These are phyloP conservation scores for Salarias fasciatus DNA, from an alignment of 2,797 vertebrate species.

Conservation along the genomic window DNA sequence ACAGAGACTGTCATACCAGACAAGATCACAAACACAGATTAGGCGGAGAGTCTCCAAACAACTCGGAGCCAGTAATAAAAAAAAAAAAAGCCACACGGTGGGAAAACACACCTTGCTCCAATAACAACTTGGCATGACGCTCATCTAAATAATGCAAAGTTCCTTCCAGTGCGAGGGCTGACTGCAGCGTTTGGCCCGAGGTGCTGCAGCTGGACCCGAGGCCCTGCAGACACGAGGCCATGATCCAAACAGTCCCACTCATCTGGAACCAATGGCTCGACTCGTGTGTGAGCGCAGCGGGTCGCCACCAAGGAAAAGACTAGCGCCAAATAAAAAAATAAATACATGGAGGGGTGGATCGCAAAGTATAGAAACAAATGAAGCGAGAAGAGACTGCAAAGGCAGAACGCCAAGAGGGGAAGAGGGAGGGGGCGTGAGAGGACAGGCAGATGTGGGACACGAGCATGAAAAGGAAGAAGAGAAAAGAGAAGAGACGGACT, in stretches of 20 bases:
- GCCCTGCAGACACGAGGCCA: slow-evolving; percentile 22
- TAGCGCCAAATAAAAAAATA: slow-evolving; percentile 8
- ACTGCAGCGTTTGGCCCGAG: slow-evolving; percentile 40
- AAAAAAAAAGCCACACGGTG: slow-evolving; percentile 33
- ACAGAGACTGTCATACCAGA: slow-evolving; percentile 56
- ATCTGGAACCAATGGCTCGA: slow-evolving; percentile 53
- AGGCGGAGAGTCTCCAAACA: slow-evolving; percentile 41
- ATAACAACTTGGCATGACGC: slow-evolving; percentile 43
- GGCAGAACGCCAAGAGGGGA: not conserved
- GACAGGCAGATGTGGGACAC: slow-evolving; percentile 4
- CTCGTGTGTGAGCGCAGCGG: slow-evolving; percentile 18
- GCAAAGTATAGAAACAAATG: slow-evolving; percentile 28
- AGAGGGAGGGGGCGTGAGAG: not conserved
- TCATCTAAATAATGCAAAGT: slow-evolving; percentile 36
- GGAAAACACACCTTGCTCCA: slow-evolving; percentile 56
- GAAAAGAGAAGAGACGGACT: slow-evolving; percentile 2
- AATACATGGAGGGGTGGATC: not conserved
- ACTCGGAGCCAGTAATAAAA: slow-evolving; percentile 43
- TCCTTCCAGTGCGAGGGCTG: slow-evolving; percentile 25
- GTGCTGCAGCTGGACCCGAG: slow-evolving; percentile 49
- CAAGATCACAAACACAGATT: slow-evolving; percentile 66
- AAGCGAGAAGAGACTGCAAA: not conserved
- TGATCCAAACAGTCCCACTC: slow-evolving; percentile 41
- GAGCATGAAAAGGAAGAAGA: not conserved
- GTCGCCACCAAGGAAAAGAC: slow-evolving; percentile 19